Evolutionary conservation across 2,113 vertebrate species (phyloP), one percentile per base, ranked within the genome.

Genomic region (Spea bombifrons): DNA sequence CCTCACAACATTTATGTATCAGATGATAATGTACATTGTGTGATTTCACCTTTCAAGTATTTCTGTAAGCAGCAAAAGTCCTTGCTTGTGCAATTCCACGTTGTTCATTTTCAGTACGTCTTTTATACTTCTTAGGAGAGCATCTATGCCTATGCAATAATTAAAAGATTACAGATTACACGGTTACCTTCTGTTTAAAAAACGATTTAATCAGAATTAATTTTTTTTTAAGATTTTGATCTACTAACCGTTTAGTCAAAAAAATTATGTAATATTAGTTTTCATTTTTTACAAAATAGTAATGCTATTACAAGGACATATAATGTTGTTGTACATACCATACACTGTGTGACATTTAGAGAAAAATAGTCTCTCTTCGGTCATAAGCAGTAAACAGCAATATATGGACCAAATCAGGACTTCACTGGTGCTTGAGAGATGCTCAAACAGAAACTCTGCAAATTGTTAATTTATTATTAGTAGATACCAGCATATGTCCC

Each of bases 301-400:
- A 30, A 30, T 30, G 30, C 30, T 30, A 43, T 17, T 64, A 64
- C n/a, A 64, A 16, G 12, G 9, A 57, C 16, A 61, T n/a, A 8
- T 30, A 17, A 1, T 70, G 5, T 15, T 44, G 67, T 73, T 68
- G 17, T 68, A 87, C 94, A 91, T 83, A 99, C 97, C 97, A n/a
- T 98, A 99, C 47, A 97, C 92, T 0, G 95, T 93, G 89, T 98
- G 95, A 83, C 96, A 98, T 88, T 96, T 95, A 0, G 95, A 94
- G 87, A 97, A 98, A 89, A 99, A 97, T 75, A 94, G 91, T 0
- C 88, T 88, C 52, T 99, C 95, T 78, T 97, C 91, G 3, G 92
- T 92, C 71, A 99, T 88, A 16, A 97, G 89, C 4, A 95, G 85
- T 86, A 99, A 84, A 82, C 95, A 96, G 83, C 85, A 94, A 84